Conservation (phyloP, 2,888 invertebrate genomes). For the Acleris laterana region DNA sequence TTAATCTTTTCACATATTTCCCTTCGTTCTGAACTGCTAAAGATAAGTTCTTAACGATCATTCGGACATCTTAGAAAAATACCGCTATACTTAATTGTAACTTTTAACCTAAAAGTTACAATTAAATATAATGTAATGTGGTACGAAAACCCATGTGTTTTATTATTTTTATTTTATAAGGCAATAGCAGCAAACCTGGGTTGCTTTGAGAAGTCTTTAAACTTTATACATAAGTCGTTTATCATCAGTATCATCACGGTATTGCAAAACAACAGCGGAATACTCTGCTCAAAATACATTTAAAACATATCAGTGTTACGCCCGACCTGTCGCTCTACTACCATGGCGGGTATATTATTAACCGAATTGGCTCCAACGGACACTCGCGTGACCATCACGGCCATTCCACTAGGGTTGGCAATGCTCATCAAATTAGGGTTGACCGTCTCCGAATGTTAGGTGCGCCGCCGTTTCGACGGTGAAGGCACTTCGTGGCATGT, state of each 20-base stretch:
- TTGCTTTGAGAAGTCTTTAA: background rate
- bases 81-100: too few relatives aligned
- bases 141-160: too few relatives aligned
- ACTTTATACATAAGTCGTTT: too few relatives aligned
- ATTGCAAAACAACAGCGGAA: background rate
- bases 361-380: slow-evolving; percentile 8
- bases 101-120: too few relatives aligned
- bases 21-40: too few relatives aligned
- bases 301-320: background rate
- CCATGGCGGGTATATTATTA: slow-evolving; percentile 13
- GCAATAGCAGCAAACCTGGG: background rate
- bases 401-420: slow-evolving; percentile 9
- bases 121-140: too few relatives aligned
- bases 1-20: too few relatives aligned
- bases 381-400: slow-evolving; percentile 16
- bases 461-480: slow-evolving; percentile 1
- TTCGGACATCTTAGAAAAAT: too few relatives aligned
- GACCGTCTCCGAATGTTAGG: slow-evolving; percentile 5
- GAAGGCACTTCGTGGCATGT: slow-evolving; percentile 2
- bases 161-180: too few relatives aligned
- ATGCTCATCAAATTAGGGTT: slow-evolving; percentile 17
- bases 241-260: too few relatives aligned
- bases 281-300: background rate
- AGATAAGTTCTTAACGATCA: too few relatives aligned
- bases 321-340: background rate